Evolutionary conservation across 2,797 vertebrate species (phyloP).

Genomic region (Ctenosaura bakeri): DNA sequence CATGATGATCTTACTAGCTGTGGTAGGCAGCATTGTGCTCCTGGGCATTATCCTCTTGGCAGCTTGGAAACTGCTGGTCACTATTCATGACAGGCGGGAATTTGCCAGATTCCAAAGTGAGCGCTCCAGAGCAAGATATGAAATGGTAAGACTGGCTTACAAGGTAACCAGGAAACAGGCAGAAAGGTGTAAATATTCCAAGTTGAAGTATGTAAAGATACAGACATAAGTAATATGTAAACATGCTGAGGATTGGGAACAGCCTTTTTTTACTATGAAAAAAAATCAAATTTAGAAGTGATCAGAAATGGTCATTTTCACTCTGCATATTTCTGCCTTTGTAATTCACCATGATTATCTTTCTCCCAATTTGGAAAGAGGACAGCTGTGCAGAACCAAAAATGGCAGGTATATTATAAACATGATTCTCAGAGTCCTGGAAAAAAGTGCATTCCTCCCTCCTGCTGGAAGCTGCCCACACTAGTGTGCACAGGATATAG

Average conservation of each 20-base stretch:
- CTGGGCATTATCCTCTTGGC: constrained; percentile 86
- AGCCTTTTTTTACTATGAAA: not conserved
- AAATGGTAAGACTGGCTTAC: constrained; percentile 87
- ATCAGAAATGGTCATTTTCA: too few species aligned
- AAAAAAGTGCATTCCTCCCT: not conserved
- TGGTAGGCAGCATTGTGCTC: constrained; percentile 85
- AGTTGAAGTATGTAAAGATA: not conserved
- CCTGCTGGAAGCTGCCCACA: too few species aligned
- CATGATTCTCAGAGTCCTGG: too few species aligned
- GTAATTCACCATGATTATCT: too few species aligned
- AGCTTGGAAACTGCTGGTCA: constrained; percentile 94
- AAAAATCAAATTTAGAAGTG: not conserved
- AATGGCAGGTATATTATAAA: too few species aligned
- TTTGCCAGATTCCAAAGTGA: constrained; percentile 95
- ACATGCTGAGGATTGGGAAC: not conserved
- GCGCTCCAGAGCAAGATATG: constrained; percentile 92
- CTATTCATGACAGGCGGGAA: constrained; percentile 92
- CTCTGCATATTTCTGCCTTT: too few species aligned
- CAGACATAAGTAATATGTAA: too few species aligned
- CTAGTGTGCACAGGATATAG: not conserved
- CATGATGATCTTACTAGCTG: constrained; percentile 88
- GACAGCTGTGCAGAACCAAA: too few species aligned
- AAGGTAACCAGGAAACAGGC: accelerated
- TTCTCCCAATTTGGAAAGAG: too few species aligned
- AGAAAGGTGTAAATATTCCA: not conserved